Evolutionary conservation across 1,140 invertebrate genomes (phyloP).

Genomic region (Euborellia annulipes): DNA sequence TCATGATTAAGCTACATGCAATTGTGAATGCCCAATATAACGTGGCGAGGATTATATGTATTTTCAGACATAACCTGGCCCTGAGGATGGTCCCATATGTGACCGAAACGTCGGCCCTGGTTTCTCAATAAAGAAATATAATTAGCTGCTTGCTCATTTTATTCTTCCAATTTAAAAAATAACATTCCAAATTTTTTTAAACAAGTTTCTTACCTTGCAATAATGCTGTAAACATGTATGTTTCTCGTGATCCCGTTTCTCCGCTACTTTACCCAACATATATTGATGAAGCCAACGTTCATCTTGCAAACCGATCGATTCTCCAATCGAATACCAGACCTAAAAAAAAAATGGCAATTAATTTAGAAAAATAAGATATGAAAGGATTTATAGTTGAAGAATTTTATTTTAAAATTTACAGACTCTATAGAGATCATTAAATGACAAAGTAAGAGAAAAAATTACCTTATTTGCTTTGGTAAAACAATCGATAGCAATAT

Average conservation of each 20-base stretch:
- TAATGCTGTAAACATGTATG: slow-evolving; percentile 65
- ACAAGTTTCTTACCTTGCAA: slow-evolving; percentile 46
- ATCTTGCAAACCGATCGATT: slow-evolving; percentile 44
- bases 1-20: no score
- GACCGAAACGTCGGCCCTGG: no score
- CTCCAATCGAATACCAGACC: slow-evolving; percentile 24
- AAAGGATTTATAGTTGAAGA: not conserved
- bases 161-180: no score
- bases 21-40: no score
- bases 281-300: slow-evolving; percentile 82
- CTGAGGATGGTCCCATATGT: no score
- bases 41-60: no score
- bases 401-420: not conserved
- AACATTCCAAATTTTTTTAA: no score
- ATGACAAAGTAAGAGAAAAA: no score
- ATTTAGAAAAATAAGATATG: not conserved
- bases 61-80: no score
- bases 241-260: slow-evolving; percentile 60
- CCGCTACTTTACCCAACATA: slow-evolving; percentile 81
- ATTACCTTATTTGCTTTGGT: slow-evolving; percentile 42
- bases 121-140: no score
- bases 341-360: not conserved
- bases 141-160: no score
- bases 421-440: not conserved
- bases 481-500: slow-evolving; percentile 61